Evolutionary conservation across 2,113 vertebrate genomes (phyloP).

Genomic region (Gadus macrocephalus): DNA sequence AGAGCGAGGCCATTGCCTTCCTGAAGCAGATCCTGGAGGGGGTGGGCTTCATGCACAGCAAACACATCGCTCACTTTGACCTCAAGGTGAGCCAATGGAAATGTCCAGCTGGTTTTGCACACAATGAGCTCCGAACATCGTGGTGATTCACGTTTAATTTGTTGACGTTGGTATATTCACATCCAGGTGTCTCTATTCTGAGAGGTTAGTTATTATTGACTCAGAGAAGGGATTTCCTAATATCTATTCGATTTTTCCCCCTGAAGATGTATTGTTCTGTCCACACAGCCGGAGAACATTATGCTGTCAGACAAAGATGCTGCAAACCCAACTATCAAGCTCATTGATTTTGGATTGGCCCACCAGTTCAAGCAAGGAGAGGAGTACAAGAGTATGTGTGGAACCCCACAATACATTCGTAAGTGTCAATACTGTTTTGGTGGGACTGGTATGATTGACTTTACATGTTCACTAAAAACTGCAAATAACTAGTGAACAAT

Average conservation of each 20-base stretch:
- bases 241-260: not conserved
- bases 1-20: slow-evolving; percentile 76
- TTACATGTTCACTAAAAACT: not conserved
- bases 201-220: not conserved
- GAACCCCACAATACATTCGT: slow-evolving; percentile 87
- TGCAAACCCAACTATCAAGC: slow-evolving; percentile 68
- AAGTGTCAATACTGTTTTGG: slow-evolving; percentile 14
- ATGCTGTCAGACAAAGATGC: slow-evolving; percentile 71
- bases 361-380: slow-evolving; percentile 62
- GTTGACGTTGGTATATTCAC: too few relatives aligned
- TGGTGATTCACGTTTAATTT: too few relatives aligned
- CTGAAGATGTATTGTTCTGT: slow-evolving; percentile 3
- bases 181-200: not conserved
- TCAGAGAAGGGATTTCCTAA: not conserved
- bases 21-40: slow-evolving; percentile 74
- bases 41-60: slow-evolving; percentile 67
- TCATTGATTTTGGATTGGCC: slow-evolving; percentile 78
- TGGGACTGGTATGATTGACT: too few relatives aligned
- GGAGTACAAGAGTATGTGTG: slow-evolving; percentile 71
- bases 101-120: too few relatives aligned
- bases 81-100: slow-evolving; percentile 62
- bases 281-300: slow-evolving; percentile 76
- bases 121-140: too few relatives aligned
- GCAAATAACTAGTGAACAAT: not conserved
- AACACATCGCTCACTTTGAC: slow-evolving; percentile 71